Base-by-base conservation (phyloP, 2,888 invertebrate genomes). In the Coleophora flavipennella region DNA sequence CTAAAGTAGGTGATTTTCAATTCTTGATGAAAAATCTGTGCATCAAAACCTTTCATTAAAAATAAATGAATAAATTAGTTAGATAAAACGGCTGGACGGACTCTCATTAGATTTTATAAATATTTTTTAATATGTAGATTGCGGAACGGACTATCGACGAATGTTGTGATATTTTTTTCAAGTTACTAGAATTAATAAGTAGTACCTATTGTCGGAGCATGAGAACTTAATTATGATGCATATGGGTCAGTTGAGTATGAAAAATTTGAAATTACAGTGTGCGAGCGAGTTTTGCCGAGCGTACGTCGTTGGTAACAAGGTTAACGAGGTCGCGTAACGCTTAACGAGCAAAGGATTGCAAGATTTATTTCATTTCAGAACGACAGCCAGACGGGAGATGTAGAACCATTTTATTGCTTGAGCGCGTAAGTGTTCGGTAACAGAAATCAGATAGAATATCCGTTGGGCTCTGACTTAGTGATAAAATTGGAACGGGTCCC, bases 281-380 rank as follows among this genome's bases (percentile, higher is more conserved):
- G 43, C 20, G 3, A 6, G 20, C 20, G 3, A 20, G 45, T 50
- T 47, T 46, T 50, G 48, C 61, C 63, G 62, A 62, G 62, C 61
- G 59, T 61, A 52, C 63, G 60, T 25, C 10, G 6, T 13, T 60
- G n/a, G 67, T 76, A 73, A 76, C 74, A 68, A 71, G 75, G 74
- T 75, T 76, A 77, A 77, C 72, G 74, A 75, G 68, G 58, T 59
- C 61, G 59, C 60, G 59, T 67, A 64, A 68, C 63, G 65, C 59
- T 63, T 69, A 74, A 71, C 65, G 68, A 67, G 67, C 51, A 56
- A 59, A 57, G 61, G 62, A 61, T 64, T 62, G 58, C 56, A 53
- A 52, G 49, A 59, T 71, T 67, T 58, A 69, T 66, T 67, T 50
- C 63, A 67, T 67, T 62, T 59, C 55, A 68, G 64, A 59, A 51